phyloP scores from a whole-genome alignment of 2,113 vertebrate genomes.

The Brevimyrus niger region DNA sequence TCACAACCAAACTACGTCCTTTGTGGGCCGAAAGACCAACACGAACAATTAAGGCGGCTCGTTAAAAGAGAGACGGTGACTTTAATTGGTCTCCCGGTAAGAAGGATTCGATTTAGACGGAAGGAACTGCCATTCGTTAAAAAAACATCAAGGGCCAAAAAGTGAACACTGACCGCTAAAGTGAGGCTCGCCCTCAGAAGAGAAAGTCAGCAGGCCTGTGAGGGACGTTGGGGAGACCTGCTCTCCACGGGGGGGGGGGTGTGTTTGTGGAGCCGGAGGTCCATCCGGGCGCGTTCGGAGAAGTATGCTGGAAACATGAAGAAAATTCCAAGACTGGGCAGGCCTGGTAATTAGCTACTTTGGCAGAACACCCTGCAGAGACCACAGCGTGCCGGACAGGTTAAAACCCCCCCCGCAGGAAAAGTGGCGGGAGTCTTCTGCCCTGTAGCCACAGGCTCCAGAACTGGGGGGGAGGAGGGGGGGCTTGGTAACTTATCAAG shows the following conservation, averaged over 20 bases:
- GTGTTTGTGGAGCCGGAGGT: neutral
- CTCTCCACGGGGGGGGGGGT: neutral
- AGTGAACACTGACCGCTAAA: neutral
- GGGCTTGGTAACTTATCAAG: neutral
- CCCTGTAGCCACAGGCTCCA: neutral
- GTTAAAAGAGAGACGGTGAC: neutral
- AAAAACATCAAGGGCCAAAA: constrained; percentile 8
- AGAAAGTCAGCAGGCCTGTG: neutral
- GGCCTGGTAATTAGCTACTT: neutral
- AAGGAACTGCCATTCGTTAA: constrained; percentile 9
- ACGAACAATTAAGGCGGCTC: neutral
- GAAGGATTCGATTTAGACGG: constrained; percentile 6
- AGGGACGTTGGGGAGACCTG: too few species aligned
- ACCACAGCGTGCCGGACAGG: neutral
- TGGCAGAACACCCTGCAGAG: neutral
- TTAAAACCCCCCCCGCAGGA: neutral
- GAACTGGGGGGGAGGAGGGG: neutral
- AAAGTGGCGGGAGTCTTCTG: neutral
- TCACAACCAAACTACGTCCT: neutral
- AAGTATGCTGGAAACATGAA: neutral
- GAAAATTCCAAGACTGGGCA: neutral
- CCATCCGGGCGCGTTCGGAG: neutral
- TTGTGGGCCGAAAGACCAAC: neutral
- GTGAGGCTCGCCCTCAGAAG: neutral
- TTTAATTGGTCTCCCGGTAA: constrained; percentile 21